Conservation (phyloP, 2,888 invertebrate species). For the Amblyjoppa fuscipennis region DNA sequence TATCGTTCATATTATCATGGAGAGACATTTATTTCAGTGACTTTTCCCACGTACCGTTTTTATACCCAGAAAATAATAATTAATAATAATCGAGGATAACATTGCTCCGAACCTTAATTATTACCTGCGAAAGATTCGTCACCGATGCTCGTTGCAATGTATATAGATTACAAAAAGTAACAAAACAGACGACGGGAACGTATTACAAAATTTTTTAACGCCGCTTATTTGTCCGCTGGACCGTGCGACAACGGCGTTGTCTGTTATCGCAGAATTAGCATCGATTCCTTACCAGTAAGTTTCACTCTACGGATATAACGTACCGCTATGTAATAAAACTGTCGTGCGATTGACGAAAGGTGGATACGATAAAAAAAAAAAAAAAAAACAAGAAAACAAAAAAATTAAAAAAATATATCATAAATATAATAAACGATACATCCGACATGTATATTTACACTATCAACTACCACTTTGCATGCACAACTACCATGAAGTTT, state of each 20-base stretch:
- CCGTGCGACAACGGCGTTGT: background rate
- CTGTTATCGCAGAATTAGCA: constrained; percentile 5
- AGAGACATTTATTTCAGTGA: constrained; percentile 40
- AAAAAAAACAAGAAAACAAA: constrained; percentile 6
- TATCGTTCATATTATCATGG: background rate
- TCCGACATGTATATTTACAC: constrained; percentile 66
- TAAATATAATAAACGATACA: constrained; percentile 53
- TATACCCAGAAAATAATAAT: background rate
- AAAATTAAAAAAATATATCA: constrained; percentile 32
- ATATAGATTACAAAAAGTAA: constrained; percentile 14
- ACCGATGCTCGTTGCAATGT: constrained; percentile 17
- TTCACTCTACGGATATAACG: constrained; percentile 18
- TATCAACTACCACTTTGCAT: constrained; percentile 67
- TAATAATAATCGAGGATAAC: constrained; percentile 1
- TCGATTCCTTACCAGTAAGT: constrained; percentile 35
- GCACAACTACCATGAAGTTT: constrained; percentile 64
- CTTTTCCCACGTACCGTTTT: constrained; percentile 8
- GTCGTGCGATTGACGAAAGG: constrained; percentile 35
- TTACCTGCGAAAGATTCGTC: constrained; percentile 18
- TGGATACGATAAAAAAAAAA: constrained; percentile 15
- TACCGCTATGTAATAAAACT: background rate
- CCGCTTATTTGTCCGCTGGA: constrained; percentile 14
- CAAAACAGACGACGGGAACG: constrained; percentile 24
- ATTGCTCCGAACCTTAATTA: constrained; percentile 11
- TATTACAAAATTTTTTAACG: background rate